Evolutionary conservation across 2,113 vertebrate genomes (phyloP).

Genomic region (Leucosticte australis): DNA sequence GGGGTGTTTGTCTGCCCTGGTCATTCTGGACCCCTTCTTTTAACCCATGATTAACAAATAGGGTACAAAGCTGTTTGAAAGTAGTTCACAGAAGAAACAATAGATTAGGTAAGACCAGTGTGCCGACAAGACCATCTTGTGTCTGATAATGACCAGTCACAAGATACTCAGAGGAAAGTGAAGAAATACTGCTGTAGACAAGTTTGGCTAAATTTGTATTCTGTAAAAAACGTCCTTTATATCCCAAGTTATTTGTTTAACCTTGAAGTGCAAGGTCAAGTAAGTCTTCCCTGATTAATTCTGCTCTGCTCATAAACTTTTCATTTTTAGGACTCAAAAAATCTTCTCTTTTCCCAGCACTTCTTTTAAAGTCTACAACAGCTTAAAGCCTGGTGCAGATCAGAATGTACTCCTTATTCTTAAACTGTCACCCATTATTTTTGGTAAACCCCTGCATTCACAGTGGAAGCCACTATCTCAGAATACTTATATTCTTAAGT

Average conservation of each 20-base stretch:
- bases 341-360: not conserved
- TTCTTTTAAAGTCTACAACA: not conserved
- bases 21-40: not conserved
- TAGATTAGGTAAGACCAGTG: not conserved
- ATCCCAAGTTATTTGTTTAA: not conserved
- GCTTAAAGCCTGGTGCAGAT: not conserved
- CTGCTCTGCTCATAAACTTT: not conserved
- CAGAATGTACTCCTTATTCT: not conserved
- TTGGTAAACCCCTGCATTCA: not conserved
- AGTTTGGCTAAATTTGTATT: not conserved
- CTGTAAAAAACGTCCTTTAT: not conserved
- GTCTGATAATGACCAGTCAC: not conserved
- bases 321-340: not conserved
- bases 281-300: not conserved
- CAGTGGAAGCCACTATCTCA: not conserved
- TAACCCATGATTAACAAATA: not conserved
- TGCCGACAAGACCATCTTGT: not conserved
- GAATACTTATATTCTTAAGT: not conserved
- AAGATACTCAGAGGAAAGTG: not conserved
- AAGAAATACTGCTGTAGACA: not conserved
- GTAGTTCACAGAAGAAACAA: not conserved
- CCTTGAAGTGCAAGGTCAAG: not conserved
- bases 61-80: not conserved
- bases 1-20: not conserved
- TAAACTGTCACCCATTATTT: not conserved